Evolutionary conservation across 2,888 invertebrate genomes (phyloP).

Genomic region (Acrobasis repandana): DNA sequence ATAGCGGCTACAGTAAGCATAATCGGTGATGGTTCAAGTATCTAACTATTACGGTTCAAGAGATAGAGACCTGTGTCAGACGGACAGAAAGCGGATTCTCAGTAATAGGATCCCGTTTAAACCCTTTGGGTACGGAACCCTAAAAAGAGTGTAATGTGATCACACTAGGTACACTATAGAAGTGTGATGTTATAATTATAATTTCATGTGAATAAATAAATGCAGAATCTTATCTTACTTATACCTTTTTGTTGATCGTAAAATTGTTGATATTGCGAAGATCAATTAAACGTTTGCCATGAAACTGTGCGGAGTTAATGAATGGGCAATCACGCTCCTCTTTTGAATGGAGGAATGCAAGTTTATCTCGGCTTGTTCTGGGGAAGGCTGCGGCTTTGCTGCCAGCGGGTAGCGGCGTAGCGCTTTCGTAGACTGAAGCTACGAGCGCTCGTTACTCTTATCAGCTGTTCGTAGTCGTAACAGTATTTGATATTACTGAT

Average conservation of each 20-base stretch:
- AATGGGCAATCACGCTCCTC: constrained; percentile 57
- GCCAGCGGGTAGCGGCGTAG: constrained; percentile 18
- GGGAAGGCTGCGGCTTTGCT: not conserved
- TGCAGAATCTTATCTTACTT: too few relatives aligned
- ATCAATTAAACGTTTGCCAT: constrained; percentile 58
- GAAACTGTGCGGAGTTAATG: constrained; percentile 57
- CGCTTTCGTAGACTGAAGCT: constrained; percentile 8
- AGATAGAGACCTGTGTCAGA: too few relatives aligned
- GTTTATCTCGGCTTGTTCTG: constrained; percentile 3
- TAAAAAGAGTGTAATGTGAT: too few relatives aligned
- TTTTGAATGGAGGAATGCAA: constrained; percentile 29
- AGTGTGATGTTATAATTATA: too few relatives aligned
- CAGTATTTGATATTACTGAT: not conserved
- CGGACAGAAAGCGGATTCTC: too few relatives aligned
- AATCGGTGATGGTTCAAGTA: too few relatives aligned
- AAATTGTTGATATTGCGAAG: constrained; percentile 35
- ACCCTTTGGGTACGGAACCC: too few relatives aligned
- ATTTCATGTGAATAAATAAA: too few relatives aligned
- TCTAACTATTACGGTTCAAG: too few relatives aligned
- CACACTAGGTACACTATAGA: too few relatives aligned
- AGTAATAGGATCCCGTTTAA: too few relatives aligned
- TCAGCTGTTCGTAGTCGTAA: constrained; percentile 11
- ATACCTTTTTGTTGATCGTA: constrained; percentile 1
- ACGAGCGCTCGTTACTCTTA: not conserved
- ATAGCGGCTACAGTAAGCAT: too few relatives aligned